These are phyloP conservation scores for Pantala flavescens DNA, from an alignment of 1,140 invertebrate species.

Conservation along the genomic window DNA sequence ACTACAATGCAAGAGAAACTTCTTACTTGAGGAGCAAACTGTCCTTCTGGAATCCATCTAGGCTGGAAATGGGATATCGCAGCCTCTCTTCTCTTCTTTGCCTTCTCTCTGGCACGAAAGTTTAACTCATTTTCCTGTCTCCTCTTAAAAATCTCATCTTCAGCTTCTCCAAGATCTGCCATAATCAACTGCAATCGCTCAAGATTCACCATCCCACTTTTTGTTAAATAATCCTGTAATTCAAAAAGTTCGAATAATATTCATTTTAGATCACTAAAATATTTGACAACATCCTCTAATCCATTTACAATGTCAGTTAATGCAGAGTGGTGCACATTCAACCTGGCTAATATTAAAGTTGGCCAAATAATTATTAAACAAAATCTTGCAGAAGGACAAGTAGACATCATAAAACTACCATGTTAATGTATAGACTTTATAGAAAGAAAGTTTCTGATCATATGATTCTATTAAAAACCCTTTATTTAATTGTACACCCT, in stretches of 20 bases:
- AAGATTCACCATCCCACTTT: slow-evolving; percentile 87
- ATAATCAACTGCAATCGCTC: slow-evolving; percentile 90
- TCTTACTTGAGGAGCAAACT: slow-evolving; percentile 60
- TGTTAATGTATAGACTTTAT: too few species aligned
- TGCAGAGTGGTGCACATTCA: not conserved
- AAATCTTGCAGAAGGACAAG: too few species aligned
- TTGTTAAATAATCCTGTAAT: slow-evolving; percentile 82
- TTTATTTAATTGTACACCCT: too few species aligned
- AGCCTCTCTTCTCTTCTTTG: slow-evolving; percentile 42
- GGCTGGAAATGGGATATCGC: slow-evolving; percentile 45
- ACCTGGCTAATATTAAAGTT: too few species aligned
- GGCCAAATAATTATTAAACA: too few species aligned
- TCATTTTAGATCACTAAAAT: not conserved
- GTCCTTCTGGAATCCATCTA: slow-evolving; percentile 53
- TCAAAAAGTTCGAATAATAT: slow-evolving; percentile 19
- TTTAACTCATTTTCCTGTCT: slow-evolving; percentile 75
- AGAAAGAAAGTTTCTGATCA: too few species aligned
- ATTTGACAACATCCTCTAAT: not conserved
- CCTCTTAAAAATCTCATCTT: slow-evolving; percentile 96
- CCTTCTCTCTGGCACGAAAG: slow-evolving; percentile 68
- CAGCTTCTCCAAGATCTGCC: slow-evolving; percentile 81
- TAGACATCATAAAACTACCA: too few species aligned
- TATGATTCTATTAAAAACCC: too few species aligned
- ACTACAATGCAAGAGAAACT: not conserved
- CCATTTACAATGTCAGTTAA: not conserved